Evolutionary conservation across 2,797 vertebrate genomes (phyloP).

Genomic region (Calcarius lapponicus): DNA sequence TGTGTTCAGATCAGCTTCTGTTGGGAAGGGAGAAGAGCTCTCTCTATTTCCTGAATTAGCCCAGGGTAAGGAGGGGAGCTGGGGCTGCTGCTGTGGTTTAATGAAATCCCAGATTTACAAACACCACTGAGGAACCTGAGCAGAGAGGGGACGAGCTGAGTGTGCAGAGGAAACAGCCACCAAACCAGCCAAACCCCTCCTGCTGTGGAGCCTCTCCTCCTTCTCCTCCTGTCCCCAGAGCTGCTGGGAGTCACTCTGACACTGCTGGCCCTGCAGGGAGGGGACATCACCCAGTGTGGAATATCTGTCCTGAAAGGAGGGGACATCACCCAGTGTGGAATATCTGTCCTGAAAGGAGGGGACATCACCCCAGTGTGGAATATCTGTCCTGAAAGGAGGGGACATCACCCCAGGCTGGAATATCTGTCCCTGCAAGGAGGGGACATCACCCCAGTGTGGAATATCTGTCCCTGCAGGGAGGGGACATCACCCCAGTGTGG

Average conservation of each 20-base stretch:
- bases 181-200: not conserved
- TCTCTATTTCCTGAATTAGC: rapidly evolving
- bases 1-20: not conserved
- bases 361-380: no score
- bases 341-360: no score
- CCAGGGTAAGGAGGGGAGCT: not conserved
- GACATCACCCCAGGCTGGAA: no score
- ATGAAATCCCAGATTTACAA: rapidly evolving
- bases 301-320: no score
- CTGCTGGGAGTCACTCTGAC: constrained; percentile 25
- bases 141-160: not conserved
- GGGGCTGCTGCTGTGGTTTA: not conserved
- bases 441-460: no score
- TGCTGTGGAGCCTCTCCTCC: not conserved
- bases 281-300: not conserved
- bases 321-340: no score
- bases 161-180: not conserved
- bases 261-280: not conserved
- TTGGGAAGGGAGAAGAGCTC: not conserved
- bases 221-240: not conserved
- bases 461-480: no score
- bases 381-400: no score
- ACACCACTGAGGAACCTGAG: not conserved
- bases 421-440: no score
- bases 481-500: no score